Conservation (phyloP, 2,888 invertebrate genomes). For the Dyspetes luteomarginatus region DNA sequence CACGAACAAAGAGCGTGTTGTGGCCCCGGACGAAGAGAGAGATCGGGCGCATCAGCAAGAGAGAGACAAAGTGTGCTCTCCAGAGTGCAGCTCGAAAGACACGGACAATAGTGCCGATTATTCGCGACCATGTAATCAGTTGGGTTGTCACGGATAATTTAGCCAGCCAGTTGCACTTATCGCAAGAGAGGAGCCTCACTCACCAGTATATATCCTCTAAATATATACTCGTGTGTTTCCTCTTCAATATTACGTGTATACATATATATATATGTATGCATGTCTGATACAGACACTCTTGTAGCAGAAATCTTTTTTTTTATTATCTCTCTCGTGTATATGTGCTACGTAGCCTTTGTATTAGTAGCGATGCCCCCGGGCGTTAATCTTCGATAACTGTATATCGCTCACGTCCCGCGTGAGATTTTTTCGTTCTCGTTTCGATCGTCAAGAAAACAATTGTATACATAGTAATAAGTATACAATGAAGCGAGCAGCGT, state of each 20-base stretch:
- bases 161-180: conserved; percentile 56
- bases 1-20: conserved; percentile 46
- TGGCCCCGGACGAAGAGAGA: conserved; percentile 6
- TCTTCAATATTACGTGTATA: conserved; percentile 26
- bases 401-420: conserved; percentile 39
- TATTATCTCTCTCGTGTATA: conserved; percentile 34
- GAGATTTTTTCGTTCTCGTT: conserved; percentile 62
- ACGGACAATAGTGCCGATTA: conserved; percentile 63
- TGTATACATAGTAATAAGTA: not conserved
- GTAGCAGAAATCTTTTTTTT: not conserved
- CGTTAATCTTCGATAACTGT: conserved; percentile 63
- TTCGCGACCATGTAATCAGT: conserved; percentile 62
- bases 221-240: conserved; percentile 27
- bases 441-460: conserved; percentile 35
- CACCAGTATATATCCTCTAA: conserved; percentile 33
- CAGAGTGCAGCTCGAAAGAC: conserved; percentile 32
- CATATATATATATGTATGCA: not conserved
- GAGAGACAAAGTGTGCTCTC: conserved; percentile 18
- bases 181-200: conserved; percentile 56
- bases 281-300: not conserved
- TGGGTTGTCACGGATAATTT: conserved; percentile 59
- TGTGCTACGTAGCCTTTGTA: conserved; percentile 47
- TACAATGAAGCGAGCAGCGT: not conserved
- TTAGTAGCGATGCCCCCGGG: conserved; percentile 56
- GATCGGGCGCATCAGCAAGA: conserved; percentile 4